These are phyloP conservation scores for Tenebrosternarchus preto DNA, from an alignment of 2,113 vertebrate genomes.

Conservation along the genomic window DNA sequence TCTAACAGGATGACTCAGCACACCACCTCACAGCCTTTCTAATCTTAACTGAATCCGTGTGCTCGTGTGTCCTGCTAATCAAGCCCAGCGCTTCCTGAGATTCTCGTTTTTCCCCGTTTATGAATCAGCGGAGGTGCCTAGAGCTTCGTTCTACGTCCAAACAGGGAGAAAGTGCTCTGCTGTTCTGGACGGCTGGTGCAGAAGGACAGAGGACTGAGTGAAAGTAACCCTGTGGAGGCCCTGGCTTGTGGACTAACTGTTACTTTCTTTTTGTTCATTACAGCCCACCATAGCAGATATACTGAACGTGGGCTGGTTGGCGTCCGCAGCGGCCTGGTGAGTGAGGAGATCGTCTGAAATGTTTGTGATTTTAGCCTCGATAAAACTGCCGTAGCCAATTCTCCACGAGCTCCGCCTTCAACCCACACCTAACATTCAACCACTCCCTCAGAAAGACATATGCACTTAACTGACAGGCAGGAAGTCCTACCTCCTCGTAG, in stretches of 20 bases:
- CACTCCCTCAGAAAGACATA: too few relatives aligned
- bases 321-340: constrained; percentile 92
- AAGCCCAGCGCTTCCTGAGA: constrained; percentile 52
- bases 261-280: constrained; percentile 41
- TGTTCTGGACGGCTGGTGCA: constrained; percentile 5
- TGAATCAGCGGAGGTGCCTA: constrained; percentile 63
- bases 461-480: too few relatives aligned
- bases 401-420: too few relatives aligned
- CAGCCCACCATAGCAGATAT: constrained; percentile 92
- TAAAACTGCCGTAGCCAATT: too few relatives aligned
- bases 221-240: neutral
- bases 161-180: constrained; percentile 6
- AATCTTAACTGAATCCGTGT: constrained; percentile 69
- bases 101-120: constrained; percentile 60
- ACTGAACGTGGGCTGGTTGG: constrained; percentile 93
- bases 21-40: constrained; percentile 68
- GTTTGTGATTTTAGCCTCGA: neutral
- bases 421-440: too few relatives aligned
- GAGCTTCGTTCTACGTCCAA: neutral
- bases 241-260: neutral
- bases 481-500: too few relatives aligned
- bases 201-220: constrained; percentile 14
- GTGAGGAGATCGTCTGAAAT: constrained; percentile 52
- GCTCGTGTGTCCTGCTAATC: constrained; percentile 53
- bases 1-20: constrained; percentile 57